Percentiles rank a stretch among this genome's conserved stretches.
phyloP scores from a whole-genome alignment of 2,797 vertebrate genomes.

The Synanceia verrucosa region DNA sequence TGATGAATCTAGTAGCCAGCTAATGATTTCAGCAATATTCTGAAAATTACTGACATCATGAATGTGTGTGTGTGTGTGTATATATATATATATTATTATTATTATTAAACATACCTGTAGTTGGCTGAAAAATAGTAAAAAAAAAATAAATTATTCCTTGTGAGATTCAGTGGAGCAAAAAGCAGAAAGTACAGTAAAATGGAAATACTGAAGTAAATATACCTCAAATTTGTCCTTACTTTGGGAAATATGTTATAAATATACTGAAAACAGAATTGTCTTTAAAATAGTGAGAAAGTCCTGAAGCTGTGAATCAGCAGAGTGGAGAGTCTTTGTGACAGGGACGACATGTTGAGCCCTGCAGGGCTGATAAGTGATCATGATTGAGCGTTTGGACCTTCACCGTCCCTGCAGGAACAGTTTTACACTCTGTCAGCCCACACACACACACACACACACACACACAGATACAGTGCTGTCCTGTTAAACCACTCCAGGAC shows the following conservation, averaged over 20 bases:
- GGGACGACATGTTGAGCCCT: constrained; percentile 11
- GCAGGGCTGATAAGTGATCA: constrained; percentile 30
- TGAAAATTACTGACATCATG: not conserved
- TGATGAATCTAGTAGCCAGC: not conserved
- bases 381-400: constrained; percentile 41
- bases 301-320: not conserved
- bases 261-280: no score
- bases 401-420: constrained; percentile 37
- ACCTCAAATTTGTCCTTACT: not conserved
- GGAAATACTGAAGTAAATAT: not conserved
- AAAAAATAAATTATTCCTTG: not conserved
- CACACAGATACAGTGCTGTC: constrained; percentile 5
- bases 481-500: not conserved
- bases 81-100: no score
- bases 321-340: not conserved
- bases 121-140: no score
- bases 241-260: not conserved
- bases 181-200: not conserved
- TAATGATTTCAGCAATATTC: not conserved
- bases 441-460: not conserved
- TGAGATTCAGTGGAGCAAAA: not conserved
- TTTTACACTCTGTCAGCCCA: constrained; percentile 42
- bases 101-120: no score
- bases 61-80: no score
- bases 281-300: not conserved